These are phyloP conservation scores for Cenopis cana DNA, from an alignment of 2,888 invertebrate species.

Conservation along the genomic window DNA sequence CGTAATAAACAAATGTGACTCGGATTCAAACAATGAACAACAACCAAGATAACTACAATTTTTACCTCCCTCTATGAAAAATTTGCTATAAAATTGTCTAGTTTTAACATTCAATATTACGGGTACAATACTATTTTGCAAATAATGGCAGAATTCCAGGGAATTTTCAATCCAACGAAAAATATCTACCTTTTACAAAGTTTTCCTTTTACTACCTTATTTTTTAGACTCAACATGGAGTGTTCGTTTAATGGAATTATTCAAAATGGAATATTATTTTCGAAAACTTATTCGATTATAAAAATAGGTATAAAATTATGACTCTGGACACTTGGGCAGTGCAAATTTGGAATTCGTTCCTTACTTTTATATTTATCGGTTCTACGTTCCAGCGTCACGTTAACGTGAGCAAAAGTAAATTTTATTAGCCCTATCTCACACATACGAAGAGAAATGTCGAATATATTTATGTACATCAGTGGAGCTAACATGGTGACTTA, in stretches of 20 bases:
- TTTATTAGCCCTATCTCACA: slow-evolving; percentile 28
- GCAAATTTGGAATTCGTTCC: slow-evolving; percentile 55
- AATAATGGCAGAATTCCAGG: slow-evolving; percentile 3
- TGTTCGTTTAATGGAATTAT: slow-evolving; percentile 58
- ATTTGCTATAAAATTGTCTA: slow-evolving; percentile 66
- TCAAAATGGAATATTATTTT: slow-evolving; percentile 56
- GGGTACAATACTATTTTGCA: slow-evolving; percentile 22
- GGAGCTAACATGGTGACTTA: too few species aligned
- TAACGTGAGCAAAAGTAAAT: slow-evolving; percentile 39
- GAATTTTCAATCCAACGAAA: slow-evolving; percentile 47
- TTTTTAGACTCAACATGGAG: slow-evolving; percentile 69
- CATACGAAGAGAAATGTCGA: slow-evolving; percentile 1
- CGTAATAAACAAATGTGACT: slow-evolving; percentile 62
- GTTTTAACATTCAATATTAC: slow-evolving; percentile 55
- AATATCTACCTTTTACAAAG: slow-evolving; percentile 45
- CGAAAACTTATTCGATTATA: slow-evolving; percentile 56
- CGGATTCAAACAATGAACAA: slow-evolving; percentile 57
- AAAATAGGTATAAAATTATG: slow-evolving; percentile 64
- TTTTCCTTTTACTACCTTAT: slow-evolving; percentile 43
- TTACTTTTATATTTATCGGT: slow-evolving; percentile 35
- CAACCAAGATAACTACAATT: slow-evolving; percentile 49
- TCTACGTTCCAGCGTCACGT: slow-evolving; percentile 32
- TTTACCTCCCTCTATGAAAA: slow-evolving; percentile 49
- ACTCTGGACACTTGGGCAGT: slow-evolving; percentile 71
- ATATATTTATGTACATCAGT: too few species aligned